Evolutionary conservation across 2,797 vertebrate species (phyloP).

Genomic region (Apogon hyalosoma): DNA sequence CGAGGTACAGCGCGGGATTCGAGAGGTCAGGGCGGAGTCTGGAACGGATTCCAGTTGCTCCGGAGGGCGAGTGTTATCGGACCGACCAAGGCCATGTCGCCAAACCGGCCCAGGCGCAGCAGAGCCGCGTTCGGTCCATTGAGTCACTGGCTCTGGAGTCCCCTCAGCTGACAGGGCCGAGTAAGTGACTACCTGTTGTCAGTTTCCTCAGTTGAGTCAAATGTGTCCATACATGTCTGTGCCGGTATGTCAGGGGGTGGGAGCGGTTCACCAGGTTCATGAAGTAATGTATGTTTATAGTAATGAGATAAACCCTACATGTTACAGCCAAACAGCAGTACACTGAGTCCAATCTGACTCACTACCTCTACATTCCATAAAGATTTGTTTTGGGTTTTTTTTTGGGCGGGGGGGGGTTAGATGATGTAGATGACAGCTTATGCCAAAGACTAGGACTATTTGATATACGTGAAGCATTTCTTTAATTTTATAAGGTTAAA

Average conservation of each 20-base stretch:
- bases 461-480: too few species aligned
- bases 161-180: conserved; percentile 63
- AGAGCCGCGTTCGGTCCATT: conserved; percentile 73
- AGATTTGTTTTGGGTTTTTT: too few species aligned
- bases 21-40: conserved; percentile 77
- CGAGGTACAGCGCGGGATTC: conserved; percentile 63
- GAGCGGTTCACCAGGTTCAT: too few species aligned
- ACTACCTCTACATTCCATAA: too few species aligned
- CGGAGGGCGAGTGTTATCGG: conserved; percentile 60
- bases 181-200: conserved; percentile 44
- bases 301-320: conserved; percentile 3
- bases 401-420: too few species aligned
- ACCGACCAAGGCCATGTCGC: conserved; percentile 51
- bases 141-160: conserved; percentile 83
- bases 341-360: background rate
- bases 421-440: too few species aligned
- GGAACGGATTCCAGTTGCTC: conserved; percentile 59
- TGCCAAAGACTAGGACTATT: too few species aligned
- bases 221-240: too few species aligned
- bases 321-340: too few species aligned
- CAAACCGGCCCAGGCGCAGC: conserved; percentile 65
- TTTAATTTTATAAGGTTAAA: too few species aligned
- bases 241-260: too few species aligned
- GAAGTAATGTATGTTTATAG: background rate
- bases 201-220: too few species aligned